A percentile compares a stretch with the other conserved stretches of the same genome.
phyloP scores from a whole-genome alignment of 2,888 invertebrate species.

The Pyralis farinalis region DNA sequence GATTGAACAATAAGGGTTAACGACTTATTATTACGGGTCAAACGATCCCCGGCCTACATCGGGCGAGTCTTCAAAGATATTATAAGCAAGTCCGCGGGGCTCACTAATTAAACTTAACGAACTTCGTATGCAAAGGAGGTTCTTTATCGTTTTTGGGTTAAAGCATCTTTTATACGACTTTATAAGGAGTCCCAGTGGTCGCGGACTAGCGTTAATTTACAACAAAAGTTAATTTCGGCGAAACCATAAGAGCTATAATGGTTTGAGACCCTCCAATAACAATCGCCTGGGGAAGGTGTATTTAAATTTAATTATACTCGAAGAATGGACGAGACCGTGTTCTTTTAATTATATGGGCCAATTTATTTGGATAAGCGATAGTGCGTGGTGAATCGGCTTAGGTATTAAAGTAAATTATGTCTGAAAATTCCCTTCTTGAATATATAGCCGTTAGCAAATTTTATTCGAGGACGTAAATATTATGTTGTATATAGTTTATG shows the following conservation, averaged over 20 bases:
- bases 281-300: slow-evolving; percentile 17
- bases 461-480: too few relatives aligned
- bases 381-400: not conserved
- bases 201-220: slow-evolving; percentile 22
- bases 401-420: too few relatives aligned
- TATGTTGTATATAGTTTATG: too few relatives aligned
- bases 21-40: too few relatives aligned
- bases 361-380: not conserved
- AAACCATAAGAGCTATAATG: slow-evolving; percentile 27
- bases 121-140: slow-evolving; percentile 52
- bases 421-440: too few relatives aligned
- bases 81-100: slow-evolving; percentile 40
- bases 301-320: slow-evolving; percentile 19
- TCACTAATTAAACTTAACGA: slow-evolving; percentile 57
- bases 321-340: not conserved
- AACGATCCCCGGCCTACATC: not conserved
- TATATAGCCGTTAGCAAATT: too few relatives aligned
- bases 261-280: slow-evolving; percentile 21
- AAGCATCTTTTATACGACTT: slow-evolving; percentile 51
- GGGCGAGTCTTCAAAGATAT: slow-evolving; percentile 26
- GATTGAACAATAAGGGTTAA: too few relatives aligned
- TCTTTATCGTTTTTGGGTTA: slow-evolving; percentile 58
- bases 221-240: slow-evolving; percentile 31
- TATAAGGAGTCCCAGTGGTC: slow-evolving; percentile 38
- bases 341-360: not conserved